These are phyloP conservation scores for Pelobates cultripes DNA, from an alignment of 2,797 vertebrate genomes.

Conservation along the genomic window DNA sequence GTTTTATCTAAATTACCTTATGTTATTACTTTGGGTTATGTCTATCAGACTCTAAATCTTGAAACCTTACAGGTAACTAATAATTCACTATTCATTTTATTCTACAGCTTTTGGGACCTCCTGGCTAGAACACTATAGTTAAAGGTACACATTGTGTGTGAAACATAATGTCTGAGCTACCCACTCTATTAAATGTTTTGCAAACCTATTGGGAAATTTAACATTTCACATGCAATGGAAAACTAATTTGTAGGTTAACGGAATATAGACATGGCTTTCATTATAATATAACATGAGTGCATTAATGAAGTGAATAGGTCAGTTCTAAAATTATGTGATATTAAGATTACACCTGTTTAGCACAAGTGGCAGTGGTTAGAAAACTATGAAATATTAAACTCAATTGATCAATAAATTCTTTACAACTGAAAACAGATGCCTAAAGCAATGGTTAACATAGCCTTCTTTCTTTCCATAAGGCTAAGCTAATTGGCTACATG, in stretches of 20 bases:
- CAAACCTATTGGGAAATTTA: constrained; percentile 74
- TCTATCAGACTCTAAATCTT: too few species aligned
- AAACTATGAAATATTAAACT: too few species aligned
- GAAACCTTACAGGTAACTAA: too few species aligned
- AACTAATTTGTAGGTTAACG: constrained; percentile 43
- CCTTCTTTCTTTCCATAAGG: too few species aligned
- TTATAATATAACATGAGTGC: constrained; percentile 26
- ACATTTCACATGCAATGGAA: constrained; percentile 55
- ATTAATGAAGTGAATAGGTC: constrained; percentile 25
- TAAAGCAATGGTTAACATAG: too few species aligned
- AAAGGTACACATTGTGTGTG: constrained; percentile 55
- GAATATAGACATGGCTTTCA: constrained; percentile 39
- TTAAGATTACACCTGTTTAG: too few species aligned
- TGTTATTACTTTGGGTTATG: too few species aligned
- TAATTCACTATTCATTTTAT: constrained; percentile 39
- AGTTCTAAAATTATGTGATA: not conserved
- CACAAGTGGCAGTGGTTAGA: too few species aligned
- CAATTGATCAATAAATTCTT: too few species aligned
- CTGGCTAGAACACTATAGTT: constrained; percentile 15
- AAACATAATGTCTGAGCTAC: constrained; percentile 79
- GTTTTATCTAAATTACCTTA: too few species aligned
- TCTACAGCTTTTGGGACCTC: constrained; percentile 33
- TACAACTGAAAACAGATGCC: too few species aligned
- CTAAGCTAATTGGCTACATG: too few species aligned
- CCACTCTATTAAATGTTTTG: constrained; percentile 79